These are phyloP conservation scores for Oscheius sp. DNA, from an alignment of 2,888 invertebrate species.

Conservation along the genomic window DNA sequence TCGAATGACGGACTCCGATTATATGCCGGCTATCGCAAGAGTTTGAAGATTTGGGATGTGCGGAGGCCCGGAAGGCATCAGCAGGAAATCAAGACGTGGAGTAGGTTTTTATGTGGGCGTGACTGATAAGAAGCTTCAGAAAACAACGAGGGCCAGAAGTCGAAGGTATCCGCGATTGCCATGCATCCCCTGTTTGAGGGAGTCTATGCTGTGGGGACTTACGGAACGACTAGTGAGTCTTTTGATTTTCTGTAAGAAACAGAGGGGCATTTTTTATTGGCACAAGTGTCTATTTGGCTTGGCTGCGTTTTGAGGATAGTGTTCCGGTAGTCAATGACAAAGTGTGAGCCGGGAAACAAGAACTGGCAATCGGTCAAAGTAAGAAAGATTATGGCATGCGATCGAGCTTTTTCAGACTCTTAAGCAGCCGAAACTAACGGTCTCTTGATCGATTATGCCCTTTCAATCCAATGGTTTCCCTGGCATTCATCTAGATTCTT, in stretches of 20 bases:
- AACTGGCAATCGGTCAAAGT: too few species aligned
- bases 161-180: constrained; percentile 35
- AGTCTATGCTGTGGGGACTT: constrained; percentile 41
- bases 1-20: constrained; percentile 32
- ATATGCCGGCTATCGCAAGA: constrained; percentile 42
- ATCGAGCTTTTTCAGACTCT: too few species aligned
- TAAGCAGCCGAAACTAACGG: too few species aligned
- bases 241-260: background rate
- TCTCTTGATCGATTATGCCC: too few species aligned
- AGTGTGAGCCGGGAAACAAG: too few species aligned
- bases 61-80: constrained; percentile 41
- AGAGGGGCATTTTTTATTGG: too few species aligned
- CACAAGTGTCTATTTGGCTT: too few species aligned
- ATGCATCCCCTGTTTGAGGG: constrained; percentile 41
- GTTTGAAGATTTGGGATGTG: constrained; percentile 39
- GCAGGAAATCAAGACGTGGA: constrained; percentile 38
- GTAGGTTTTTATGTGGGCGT: constrained; percentile 20
- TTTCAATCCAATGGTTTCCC: too few species aligned
- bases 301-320: too few species aligned
- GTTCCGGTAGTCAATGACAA: too few species aligned
- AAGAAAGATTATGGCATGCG: too few species aligned
- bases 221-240: constrained; percentile 31
- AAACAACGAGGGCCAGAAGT: constrained; percentile 34
- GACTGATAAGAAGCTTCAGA: background rate
- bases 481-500: too few species aligned